Evolutionary conservation across 2,797 vertebrate species (phyloP), one percentile per base, ranked within the genome.

Genomic region (Cryptoblepharus egeriae): DNA sequence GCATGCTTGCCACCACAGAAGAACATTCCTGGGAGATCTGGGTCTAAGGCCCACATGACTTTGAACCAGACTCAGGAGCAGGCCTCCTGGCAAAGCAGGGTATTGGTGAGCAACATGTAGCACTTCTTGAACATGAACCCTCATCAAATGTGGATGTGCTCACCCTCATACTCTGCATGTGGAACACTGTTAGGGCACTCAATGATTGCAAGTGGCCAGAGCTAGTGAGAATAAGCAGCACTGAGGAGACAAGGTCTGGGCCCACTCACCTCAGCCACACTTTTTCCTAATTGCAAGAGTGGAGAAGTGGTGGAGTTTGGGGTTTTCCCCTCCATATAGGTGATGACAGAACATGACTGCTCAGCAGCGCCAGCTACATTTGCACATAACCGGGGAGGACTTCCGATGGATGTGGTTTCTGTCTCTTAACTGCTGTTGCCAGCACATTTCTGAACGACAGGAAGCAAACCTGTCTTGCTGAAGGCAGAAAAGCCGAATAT

Each of bases 351-450:
- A 77, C 22, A 37, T 28, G 49, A 20, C 63, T 7, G 2, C 52
- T 58, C 37, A 39, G 16, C 67, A 26, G 37, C 22, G 22, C 32
- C 37, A 4, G 35, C 18, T 20, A 22, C 32, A 39, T 58, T 1
- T 57, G 45, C 30, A 20, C 71, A 74, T 26, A 22, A 24, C n/a
- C 2, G 37, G 63, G 35, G 6, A 55, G 37, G 35, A 42, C 35
- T 79, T 79, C 32, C 70, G n/a, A 35, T n/a, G 65, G 35, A 39
- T 79, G 65, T 16, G 65, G 77, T 79, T 79, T 58, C 22, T 79
- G 35, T 18, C 6, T 16, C 37, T 20, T 24, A 30, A 11, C 32
- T 68, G 57, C 35, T 35, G 57, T 28, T 68, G 52, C 49, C 49
- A 18, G 26, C 3, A 20, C 67, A 32, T 68, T 68, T 37, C 20